Percentiles rank a stretch among this genome's conserved stretches.
These are phyloP conservation scores for Ptiloglossa arizonensis DNA, from an alignment of 1,140 invertebrate genomes.

Conservation along the genomic window DNA sequence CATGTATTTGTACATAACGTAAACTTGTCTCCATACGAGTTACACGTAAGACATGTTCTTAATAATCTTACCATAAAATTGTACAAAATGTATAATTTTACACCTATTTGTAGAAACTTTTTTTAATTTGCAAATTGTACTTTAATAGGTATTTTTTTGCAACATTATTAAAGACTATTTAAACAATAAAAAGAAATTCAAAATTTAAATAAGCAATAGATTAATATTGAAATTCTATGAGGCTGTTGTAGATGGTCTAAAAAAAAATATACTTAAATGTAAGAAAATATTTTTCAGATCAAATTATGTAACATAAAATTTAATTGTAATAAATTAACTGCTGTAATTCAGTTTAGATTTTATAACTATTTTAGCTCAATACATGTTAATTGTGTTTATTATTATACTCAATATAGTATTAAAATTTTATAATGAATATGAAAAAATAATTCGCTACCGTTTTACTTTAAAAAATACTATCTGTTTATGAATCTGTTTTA, in stretches of 20 bases:
- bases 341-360: background rate
- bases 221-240: background rate
- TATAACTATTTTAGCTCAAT: background rate
- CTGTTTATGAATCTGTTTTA: background rate
- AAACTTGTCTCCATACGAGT: slow-evolving; percentile 40
- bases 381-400: background rate
- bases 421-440: background rate
- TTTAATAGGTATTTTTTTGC: background rate
- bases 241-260: no score
- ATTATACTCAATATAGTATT: slow-evolving; percentile 5
- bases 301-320: background rate
- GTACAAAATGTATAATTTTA: slow-evolving; percentile 39
- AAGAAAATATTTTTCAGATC: background rate
- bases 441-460: slow-evolving; percentile 2
- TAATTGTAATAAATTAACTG: background rate
- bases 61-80: slow-evolving; percentile 12
- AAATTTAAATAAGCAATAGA: background rate
- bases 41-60: slow-evolving; percentile 40
- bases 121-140: background rate
- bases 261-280: background rate
- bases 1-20: slow-evolving; percentile 53
- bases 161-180: background rate
- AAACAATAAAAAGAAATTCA: background rate
- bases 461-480: background rate
- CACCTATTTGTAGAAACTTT: background rate